Percentiles rank a stretch among this genome's conserved stretches.
phyloP scores from a whole-genome alignment of 2,888 invertebrate genomes.

The Drosophila eohydei region DNA sequence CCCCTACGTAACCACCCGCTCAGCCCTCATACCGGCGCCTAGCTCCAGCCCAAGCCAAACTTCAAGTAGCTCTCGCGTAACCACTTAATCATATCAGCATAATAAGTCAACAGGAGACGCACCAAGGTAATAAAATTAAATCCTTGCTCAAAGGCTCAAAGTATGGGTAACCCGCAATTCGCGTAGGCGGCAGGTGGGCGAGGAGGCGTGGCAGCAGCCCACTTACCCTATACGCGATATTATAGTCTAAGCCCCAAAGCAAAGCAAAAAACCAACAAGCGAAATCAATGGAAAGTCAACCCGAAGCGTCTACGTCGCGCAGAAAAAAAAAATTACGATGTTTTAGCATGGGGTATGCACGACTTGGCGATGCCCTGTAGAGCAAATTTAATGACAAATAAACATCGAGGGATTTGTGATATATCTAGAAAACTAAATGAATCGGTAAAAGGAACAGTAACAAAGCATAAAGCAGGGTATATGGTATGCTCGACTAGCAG shows the following conservation, averaged over 20 bases:
- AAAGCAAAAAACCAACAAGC: conserved; percentile 44
- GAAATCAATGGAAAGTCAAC: conserved; percentile 53
- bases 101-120: conserved; percentile 72
- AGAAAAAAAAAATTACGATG: not conserved
- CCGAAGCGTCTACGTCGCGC: not conserved
- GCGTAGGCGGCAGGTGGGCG: not conserved
- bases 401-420: not conserved
- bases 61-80: conserved; percentile 42
- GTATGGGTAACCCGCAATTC: not conserved
- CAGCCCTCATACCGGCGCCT: not conserved
- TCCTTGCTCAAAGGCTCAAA: conserved; percentile 64
- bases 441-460: not conserved
- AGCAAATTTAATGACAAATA: not conserved
- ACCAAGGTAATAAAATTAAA: conserved; percentile 76
- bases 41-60: conserved; percentile 19
- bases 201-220: not conserved
- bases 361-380: not conserved
- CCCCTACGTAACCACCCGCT: not conserved
- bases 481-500: not conserved
- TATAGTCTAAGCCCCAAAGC: conserved; percentile 27
- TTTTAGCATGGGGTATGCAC: not conserved
- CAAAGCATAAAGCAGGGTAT: not conserved
- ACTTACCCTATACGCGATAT: conserved; percentile 24
- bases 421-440: not conserved
- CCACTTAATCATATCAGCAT: conserved; percentile 78